Evolutionary conservation across 2,888 invertebrate species (phyloP).

Genomic region (Siphonodentalium dalli): DNA sequence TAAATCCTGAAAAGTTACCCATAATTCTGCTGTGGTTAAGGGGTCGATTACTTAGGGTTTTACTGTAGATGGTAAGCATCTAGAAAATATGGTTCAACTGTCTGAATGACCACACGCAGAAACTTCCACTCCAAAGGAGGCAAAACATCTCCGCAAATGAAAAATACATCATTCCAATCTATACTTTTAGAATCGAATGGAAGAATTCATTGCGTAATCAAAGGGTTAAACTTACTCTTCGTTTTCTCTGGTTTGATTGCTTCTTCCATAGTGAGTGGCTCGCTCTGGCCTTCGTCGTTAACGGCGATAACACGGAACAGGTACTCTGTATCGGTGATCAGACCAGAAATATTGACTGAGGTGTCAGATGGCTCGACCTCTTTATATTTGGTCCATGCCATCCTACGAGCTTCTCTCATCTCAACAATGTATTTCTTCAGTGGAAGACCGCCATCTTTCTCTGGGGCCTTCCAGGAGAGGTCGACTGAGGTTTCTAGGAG

Average conservation of each 20-base stretch:
- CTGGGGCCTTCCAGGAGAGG: constrained; percentile 54
- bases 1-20: too few species aligned
- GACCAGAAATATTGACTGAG: constrained; percentile 71
- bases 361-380: constrained; percentile 55
- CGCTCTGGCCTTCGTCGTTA: constrained; percentile 91
- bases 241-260: constrained; percentile 49
- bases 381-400: constrained; percentile 32
- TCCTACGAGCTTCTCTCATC: constrained; percentile 71
- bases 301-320: constrained; percentile 86
- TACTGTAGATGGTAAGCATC: too few species aligned
- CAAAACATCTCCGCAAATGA: too few species aligned
- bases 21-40: too few species aligned
- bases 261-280: constrained; percentile 74
- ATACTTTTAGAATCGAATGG: too few species aligned
- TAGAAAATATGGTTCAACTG: too few species aligned
- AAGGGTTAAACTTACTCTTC: constrained; percentile 40
- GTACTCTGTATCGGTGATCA: constrained; percentile 90
- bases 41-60: too few species aligned
- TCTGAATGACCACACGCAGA: too few species aligned
- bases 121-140: too few species aligned
- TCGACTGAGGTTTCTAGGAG: constrained; percentile 40
- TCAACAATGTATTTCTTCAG: constrained; percentile 52
- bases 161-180: too few species aligned
- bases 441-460: constrained; percentile 54
- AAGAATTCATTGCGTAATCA: too few species aligned